These are phyloP conservation scores for Monarcha castaneiventris DNA, from an alignment of 2,113 vertebrate species.

Conservation along the genomic window DNA sequence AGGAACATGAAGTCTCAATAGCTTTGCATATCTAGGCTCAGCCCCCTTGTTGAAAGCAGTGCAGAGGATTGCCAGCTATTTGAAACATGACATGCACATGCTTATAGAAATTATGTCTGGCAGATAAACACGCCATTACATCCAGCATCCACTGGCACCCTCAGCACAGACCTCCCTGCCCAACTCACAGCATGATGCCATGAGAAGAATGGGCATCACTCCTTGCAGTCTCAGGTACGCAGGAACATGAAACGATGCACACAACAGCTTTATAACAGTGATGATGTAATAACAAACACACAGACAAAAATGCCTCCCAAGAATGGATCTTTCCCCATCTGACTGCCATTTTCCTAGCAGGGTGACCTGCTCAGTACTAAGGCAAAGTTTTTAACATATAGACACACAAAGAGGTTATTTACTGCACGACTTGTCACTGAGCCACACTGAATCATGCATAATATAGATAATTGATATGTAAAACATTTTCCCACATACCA, in stretches of 20 bases:
- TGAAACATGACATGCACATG: not conserved
- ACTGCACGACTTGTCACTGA: not conserved
- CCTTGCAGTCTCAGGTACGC: rapidly evolving
- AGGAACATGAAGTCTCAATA: not conserved
- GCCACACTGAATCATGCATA: not conserved
- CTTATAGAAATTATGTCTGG: not conserved
- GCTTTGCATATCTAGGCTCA: not conserved
- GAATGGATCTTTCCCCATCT: not conserved
- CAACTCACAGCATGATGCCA: not conserved
- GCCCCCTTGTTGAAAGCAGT: not conserved
- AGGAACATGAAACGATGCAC: not conserved
- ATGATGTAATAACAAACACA: rapidly evolving
- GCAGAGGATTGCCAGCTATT: not conserved
- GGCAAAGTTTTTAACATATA: not conserved
- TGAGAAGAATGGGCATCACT: rapidly evolving
- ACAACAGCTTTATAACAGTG: not conserved
- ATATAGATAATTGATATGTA: rapidly evolving
- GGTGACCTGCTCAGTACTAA: not conserved
- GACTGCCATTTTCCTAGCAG: not conserved
- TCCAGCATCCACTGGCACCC: not conserved
- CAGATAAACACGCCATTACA: not conserved
- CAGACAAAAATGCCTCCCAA: not conserved
- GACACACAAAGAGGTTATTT: not conserved
- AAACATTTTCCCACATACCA: not conserved
- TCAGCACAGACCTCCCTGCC: not conserved